Percentiles rank a stretch among this genome's conserved stretches.
Evolutionary conservation across 2,113 vertebrate species (phyloP).

Genomic region (Anolis sagrei): DNA sequence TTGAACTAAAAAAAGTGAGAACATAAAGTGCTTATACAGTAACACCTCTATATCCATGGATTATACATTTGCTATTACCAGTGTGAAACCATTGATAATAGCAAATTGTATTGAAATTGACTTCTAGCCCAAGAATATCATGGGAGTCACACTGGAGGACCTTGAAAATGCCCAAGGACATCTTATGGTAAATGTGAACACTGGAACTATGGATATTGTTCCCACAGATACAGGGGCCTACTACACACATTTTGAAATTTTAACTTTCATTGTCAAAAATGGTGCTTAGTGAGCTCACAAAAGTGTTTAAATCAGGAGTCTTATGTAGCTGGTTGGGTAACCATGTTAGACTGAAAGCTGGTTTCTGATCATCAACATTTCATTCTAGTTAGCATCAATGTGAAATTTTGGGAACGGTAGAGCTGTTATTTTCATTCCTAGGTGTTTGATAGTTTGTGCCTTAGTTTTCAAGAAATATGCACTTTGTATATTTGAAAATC

Average conservation of each 20-base stretch:
- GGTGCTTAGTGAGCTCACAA: neutral
- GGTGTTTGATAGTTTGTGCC: conserved; percentile 45
- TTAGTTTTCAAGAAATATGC: conserved; percentile 43
- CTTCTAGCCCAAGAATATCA: too few species aligned
- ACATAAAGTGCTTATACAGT: conserved; percentile 19
- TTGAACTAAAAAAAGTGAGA: conserved; percentile 23
- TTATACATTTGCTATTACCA: too few species aligned
- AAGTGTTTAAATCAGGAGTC: conserved; percentile 30
- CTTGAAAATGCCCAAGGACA: too few species aligned
- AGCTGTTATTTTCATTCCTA: conserved; percentile 13
- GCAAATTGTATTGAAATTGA: too few species aligned
- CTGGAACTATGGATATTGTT: too few species aligned
- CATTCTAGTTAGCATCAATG: neutral
- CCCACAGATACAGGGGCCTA: neutral
- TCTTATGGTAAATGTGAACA: too few species aligned
- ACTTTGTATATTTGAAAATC: conserved; percentile 27
- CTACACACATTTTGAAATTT: conserved; percentile 39
- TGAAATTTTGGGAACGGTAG: neutral
- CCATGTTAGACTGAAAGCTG: conserved; percentile 41
- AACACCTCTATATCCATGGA: too few species aligned
- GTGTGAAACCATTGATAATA: too few species aligned
- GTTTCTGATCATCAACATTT: conserved; percentile 40
- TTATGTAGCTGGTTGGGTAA: conserved; percentile 45
- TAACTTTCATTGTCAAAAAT: conserved; percentile 31
- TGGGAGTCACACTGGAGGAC: too few species aligned